These are phyloP conservation scores for Serinus canaria DNA, from an alignment of 2,113 vertebrate genomes.

Conservation along the genomic window DNA sequence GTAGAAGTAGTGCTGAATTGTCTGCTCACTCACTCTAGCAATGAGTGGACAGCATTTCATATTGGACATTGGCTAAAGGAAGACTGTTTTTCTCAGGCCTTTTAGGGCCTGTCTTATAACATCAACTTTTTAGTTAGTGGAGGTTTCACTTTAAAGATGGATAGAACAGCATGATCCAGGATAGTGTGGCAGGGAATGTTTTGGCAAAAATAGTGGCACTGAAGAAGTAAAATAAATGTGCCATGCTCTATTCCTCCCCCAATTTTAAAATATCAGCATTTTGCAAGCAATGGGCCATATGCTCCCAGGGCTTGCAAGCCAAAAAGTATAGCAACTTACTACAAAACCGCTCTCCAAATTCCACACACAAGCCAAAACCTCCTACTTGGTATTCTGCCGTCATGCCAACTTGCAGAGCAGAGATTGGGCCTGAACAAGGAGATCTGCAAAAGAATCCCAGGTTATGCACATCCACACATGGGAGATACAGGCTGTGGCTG, in stretches of 20 bases:
- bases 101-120: not conserved
- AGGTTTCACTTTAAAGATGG: conserved; percentile 47
- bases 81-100: not conserved
- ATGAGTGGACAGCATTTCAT: not conserved
- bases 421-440: conserved; percentile 36
- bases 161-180: conserved; percentile 42
- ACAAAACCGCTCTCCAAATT: conserved; percentile 66
- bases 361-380: conserved; percentile 61
- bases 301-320: conserved; percentile 63
- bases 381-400: conserved; percentile 69
- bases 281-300: conserved; percentile 73
- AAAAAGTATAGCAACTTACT: conserved; percentile 70
- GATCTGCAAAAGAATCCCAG: conserved; percentile 10
- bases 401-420: conserved; percentile 63
- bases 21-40: not conserved
- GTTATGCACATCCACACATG: not conserved
- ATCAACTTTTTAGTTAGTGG: not conserved
- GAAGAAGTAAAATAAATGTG: conserved; percentile 70
- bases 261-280: conserved; percentile 73
- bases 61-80: not conserved
- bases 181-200: conserved; percentile 13
- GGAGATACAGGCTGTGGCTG: not conserved
- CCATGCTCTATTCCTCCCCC: conserved; percentile 67
- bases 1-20: not conserved
- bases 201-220: conserved; percentile 68